Percentiles rank a stretch among this genome's conserved stretches.
Conservation (phyloP, 1,140 invertebrate genomes). For the Ptiloglossa arizonensis region DNA sequence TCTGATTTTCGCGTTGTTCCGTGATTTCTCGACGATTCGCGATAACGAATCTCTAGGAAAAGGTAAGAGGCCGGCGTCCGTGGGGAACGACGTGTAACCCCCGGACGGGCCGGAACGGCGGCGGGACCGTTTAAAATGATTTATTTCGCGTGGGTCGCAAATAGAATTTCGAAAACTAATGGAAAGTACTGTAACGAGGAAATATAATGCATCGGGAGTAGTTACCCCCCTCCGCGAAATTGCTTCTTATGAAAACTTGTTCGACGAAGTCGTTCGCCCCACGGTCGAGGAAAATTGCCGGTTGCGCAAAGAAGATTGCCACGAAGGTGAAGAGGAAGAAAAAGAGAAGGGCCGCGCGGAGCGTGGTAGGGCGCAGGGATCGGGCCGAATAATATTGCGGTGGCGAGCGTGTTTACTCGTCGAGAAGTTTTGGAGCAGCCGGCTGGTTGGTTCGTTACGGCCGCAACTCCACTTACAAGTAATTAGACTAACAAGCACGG, state of each 20-base stretch:
- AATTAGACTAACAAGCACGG: conserved; percentile 66
- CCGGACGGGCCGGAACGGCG: not conserved
- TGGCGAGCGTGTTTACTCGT: conserved; percentile 66
- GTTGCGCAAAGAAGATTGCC: conserved; percentile 72
- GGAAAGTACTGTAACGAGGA: conserved; percentile 44
- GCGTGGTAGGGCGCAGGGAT: not conserved
- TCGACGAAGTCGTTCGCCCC: conserved; percentile 39
- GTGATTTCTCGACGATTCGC: too few species aligned
- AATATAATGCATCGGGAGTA: conserved; percentile 55
- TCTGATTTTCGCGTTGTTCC: too few species aligned
- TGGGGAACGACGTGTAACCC: too few species aligned
- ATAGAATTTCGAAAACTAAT: conserved; percentile 33
- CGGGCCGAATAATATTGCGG: conserved; percentile 66
- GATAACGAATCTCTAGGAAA: too few species aligned
- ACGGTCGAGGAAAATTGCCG: conserved; percentile 67
- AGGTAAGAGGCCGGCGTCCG: too few species aligned
- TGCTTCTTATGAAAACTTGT: conserved; percentile 77
- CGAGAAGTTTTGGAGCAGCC: conserved; percentile 66
- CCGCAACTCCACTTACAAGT: conserved; percentile 64
- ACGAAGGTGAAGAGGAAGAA: conserved; percentile 30
- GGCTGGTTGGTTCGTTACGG: conserved; percentile 64
- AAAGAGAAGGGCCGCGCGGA: conserved; percentile 16
- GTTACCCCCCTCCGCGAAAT: conserved; percentile 68
- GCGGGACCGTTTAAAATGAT: conserved; percentile 25
- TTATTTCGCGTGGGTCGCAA: not conserved